phyloP scores from a whole-genome alignment of 2,113 vertebrate species.

The Uropsilus gracilis region DNA sequence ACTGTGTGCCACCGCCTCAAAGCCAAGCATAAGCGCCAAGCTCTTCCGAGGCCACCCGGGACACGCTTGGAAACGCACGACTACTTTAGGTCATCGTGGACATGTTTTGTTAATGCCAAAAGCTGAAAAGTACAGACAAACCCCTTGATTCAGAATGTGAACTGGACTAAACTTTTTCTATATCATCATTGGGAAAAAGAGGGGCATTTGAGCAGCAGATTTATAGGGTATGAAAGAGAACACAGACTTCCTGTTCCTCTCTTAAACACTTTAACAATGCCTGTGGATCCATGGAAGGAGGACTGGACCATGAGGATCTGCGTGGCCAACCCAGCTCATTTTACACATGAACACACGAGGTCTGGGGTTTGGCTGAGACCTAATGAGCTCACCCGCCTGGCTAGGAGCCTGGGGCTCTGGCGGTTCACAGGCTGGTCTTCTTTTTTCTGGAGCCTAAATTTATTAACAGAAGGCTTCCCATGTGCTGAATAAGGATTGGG shows the following conservation, averaged over 20 bases:
- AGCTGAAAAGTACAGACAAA: neutral
- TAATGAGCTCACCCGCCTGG: constrained; percentile 56
- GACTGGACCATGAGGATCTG: neutral
- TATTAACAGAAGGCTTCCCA: neutral
- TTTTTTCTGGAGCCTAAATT: neutral
- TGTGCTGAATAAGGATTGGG: neutral
- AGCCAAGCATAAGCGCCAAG: neutral
- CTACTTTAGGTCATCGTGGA: neutral
- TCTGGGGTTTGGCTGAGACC: constrained; percentile 48
- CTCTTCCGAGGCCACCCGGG: neutral
- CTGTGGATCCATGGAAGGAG: neutral
- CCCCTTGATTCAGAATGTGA: constrained; percentile 17
- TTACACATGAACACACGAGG: constrained; percentile 52
- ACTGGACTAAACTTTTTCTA: neutral
- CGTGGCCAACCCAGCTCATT: constrained; percentile 51
- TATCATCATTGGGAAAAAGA: neutral
- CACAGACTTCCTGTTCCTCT: constrained; percentile 32
- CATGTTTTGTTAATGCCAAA: neutral
- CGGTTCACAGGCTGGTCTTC: neutral
- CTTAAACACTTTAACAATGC: neutral
- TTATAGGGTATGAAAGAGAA: constrained; percentile 46
- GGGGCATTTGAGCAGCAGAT: constrained; percentile 12
- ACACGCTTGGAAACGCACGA: neutral
- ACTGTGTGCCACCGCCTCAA: rapidly evolving
- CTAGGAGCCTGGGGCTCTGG: constrained; percentile 1